These are phyloP conservation scores for Pygoscelis antarcticus DNA, from an alignment of 2,113 vertebrate genomes.

Conservation along the genomic window DNA sequence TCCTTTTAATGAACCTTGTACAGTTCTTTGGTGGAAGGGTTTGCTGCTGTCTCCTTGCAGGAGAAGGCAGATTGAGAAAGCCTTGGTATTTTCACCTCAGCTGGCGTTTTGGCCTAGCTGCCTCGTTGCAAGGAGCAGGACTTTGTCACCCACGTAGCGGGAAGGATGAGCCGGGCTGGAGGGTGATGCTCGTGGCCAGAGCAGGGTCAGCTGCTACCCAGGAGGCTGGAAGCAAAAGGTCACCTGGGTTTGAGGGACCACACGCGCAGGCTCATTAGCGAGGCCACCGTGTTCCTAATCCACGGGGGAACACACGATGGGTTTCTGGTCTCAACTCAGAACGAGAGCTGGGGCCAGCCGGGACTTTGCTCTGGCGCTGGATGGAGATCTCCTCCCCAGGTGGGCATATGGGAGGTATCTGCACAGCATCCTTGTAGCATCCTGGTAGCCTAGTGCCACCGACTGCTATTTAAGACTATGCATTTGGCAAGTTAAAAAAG, in stretches of 20 bases:
- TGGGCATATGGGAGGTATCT: rapidly evolving
- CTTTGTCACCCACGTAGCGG: rapidly evolving
- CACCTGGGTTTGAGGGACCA: not conserved
- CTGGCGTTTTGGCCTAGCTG: not conserved
- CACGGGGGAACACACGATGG: rapidly evolving
- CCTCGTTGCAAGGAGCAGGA: not conserved
- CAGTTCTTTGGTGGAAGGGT: conserved; percentile 43
- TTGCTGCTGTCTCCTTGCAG: conserved; percentile 51
- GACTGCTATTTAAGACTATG: rapidly evolving
- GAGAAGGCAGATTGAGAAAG: conserved; percentile 35
- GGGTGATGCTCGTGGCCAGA: rapidly evolving
- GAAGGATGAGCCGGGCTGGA: rapidly evolving
- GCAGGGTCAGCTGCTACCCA: not conserved
- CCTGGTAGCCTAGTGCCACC: rapidly evolving
- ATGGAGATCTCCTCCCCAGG: not conserved
- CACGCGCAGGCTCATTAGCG: rapidly evolving
- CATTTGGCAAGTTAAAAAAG: not conserved
- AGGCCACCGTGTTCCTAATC: not conserved
- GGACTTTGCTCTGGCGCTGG: not conserved
- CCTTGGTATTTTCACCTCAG: not conserved
- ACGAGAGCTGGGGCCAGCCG: rapidly evolving
- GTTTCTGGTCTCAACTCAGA: rapidly evolving
- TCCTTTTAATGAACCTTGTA: conserved; percentile 69
- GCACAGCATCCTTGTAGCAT: rapidly evolving
- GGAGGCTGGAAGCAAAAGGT: too few species aligned